Evolutionary conservation across 2,797 vertebrate genomes (phyloP).

Genomic region (Psittacula derbiana): DNA sequence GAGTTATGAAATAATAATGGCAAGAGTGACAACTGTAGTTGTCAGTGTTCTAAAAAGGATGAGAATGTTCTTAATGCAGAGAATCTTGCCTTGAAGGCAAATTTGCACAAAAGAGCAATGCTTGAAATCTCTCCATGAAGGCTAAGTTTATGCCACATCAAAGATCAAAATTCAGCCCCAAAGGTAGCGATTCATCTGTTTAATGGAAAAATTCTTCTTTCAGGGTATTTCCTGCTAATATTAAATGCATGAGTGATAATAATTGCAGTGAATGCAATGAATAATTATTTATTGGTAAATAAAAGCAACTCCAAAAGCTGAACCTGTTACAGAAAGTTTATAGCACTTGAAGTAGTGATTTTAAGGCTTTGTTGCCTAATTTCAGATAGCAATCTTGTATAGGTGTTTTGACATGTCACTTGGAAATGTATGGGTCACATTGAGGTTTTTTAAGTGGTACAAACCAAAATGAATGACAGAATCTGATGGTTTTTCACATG

Average conservation of each 20-base stretch:
- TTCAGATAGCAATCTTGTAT: not conserved
- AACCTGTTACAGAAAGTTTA: not conserved
- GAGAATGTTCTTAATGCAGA: not conserved
- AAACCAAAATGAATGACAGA: not conserved
- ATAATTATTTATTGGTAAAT: constrained; percentile 22
- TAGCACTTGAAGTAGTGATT: not conserved
- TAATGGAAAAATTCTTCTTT: constrained; percentile 36
- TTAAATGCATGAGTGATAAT: not conserved
- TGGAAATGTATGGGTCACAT: not conserved
- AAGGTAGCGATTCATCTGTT: constrained; percentile 47
- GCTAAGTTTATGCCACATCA: constrained; percentile 20
- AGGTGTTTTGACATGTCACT: not conserved
- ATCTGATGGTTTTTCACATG: not conserved
- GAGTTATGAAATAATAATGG: constrained; percentile 55
- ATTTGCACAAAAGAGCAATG: constrained; percentile 21
- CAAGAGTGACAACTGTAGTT: constrained; percentile 34
- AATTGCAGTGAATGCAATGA: not conserved
- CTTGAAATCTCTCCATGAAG: constrained; percentile 14
- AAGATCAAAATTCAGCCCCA: constrained; percentile 53
- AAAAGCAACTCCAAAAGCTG: not conserved
- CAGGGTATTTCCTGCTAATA: not conserved
- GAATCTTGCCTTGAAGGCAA: constrained; percentile 42
- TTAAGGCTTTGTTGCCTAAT: not conserved
- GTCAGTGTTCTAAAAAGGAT: constrained; percentile 21
- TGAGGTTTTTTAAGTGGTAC: not conserved